These are phyloP conservation scores for Drosophila mayaguana DNA, from an alignment of 2,888 invertebrate species.

Conservation along the genomic window DNA sequence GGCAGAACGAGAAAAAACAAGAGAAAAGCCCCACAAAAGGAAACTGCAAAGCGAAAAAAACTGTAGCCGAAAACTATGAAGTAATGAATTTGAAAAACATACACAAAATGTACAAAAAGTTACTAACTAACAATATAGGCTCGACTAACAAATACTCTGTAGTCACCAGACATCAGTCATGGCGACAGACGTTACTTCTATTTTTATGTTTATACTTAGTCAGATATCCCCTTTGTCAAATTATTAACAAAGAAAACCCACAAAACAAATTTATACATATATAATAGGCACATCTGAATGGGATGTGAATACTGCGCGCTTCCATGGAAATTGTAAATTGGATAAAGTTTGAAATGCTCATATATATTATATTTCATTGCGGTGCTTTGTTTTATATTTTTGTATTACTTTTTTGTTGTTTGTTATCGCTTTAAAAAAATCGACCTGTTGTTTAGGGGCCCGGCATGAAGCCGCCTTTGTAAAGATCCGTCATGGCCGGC, in stretches of 20 bases:
- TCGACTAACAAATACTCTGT: not conserved
- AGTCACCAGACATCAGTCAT: not conserved
- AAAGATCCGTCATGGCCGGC: slow-evolving; percentile 68
- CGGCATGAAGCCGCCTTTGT: slow-evolving; percentile 44
- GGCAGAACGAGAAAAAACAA: slow-evolving; percentile 22
- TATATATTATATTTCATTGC: slow-evolving; percentile 31
- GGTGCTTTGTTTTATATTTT: slow-evolving; percentile 19
- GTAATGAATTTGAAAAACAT: not conserved
- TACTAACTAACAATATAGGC: too few species aligned
- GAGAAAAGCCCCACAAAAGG: slow-evolving; percentile 27
- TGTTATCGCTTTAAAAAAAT: slow-evolving; percentile 50
- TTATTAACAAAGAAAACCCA: not conserved
- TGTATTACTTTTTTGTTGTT: slow-evolving; percentile 21
- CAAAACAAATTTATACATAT: slow-evolving; percentile 5
- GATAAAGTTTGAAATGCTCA: slow-evolving; percentile 15
- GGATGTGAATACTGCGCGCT: slow-evolving; percentile 20
- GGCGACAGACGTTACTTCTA: too few species aligned
- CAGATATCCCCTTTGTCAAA: not conserved
- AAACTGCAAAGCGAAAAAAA: slow-evolving; percentile 2
- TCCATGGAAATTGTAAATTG: slow-evolving; percentile 36
- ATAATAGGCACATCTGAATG: slow-evolving; percentile 31
- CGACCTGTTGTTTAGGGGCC: slow-evolving; percentile 22
- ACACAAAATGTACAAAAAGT: not conserved
- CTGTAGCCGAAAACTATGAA: not conserved
- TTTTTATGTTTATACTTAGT: not conserved